These are phyloP conservation scores for Catagonus wagneri DNA, from an alignment of 2,113 vertebrate genomes.

Conservation along the genomic window DNA sequence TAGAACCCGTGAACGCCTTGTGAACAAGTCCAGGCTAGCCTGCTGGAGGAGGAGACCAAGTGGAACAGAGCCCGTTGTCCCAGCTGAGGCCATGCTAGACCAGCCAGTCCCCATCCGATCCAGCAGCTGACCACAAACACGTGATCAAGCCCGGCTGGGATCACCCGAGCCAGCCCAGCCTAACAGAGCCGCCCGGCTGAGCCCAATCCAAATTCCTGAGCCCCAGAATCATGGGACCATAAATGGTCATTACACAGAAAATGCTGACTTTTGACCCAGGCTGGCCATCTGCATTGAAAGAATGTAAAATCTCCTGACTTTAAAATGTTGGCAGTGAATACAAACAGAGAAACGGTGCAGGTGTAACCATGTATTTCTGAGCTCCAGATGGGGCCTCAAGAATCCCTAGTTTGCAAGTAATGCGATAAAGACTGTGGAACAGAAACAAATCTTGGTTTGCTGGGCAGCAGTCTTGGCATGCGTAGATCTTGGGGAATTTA, in stretches of 20 bases:
- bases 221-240: neutral
- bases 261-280: neutral
- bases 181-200: neutral
- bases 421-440: neutral
- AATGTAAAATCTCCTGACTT: neutral
- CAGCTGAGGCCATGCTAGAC: neutral
- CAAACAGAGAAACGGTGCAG: neutral
- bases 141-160: neutral
- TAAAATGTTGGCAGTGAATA: neutral
- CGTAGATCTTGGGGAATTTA: neutral
- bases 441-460: neutral
- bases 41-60: neutral
- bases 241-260: neutral
- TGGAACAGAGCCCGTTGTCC: neutral
- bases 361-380: neutral
- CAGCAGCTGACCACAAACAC: neutral
- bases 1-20: neutral
- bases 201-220: neutral
- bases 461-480: no score
- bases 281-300: neutral
- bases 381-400: neutral
- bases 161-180: neutral
- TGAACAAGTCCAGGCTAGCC: neutral
- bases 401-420: neutral
- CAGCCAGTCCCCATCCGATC: no score